Base-by-base conservation (phyloP, 2,888 invertebrate genomes). In the Aleiodes alternator region DNA sequence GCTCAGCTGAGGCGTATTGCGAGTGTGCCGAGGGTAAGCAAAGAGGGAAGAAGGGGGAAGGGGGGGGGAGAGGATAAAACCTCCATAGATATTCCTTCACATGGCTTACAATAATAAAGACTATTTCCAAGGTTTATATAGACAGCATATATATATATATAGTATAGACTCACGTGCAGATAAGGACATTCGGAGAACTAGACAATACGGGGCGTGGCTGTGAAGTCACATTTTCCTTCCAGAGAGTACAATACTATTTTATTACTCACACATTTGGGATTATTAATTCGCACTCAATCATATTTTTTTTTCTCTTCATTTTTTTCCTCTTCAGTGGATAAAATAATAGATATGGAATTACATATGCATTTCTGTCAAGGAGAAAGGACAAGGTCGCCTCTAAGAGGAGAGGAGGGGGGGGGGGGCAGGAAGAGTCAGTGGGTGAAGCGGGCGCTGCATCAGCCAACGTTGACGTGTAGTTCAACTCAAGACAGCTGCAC, bases 351-450 rank as follows among this genome's bases (percentile, higher is more conserved):
- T 31, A 56, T 66, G n/a, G 8, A 34, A 51, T n/a, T 53, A 55
- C 31, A 64, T 51, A 72, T 72, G 53, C 51, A 61, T 9, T 53
- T 55, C 50, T 57, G 12, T 68, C 29, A 68, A 31, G 61, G 69
- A 70, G 75, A 70, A 75, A 70, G 75, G 75, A 70, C 75, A 75
- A 75, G 75, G 75, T 75, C 75, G 75, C 51, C 48, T 51, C 59
- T 4, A 38, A 38, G 38, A 8, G 38, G 38, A 8, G 5, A 5
- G 38, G 3, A 38, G 38, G 38, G 38, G 9, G 11, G 7, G 43
- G 43, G 43, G 9, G 11, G 9, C 9, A 43, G 43, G 43, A 43
- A 43, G 69, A 69, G 70, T 56, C 56, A 55, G 48, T 73, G 69
- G 56, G 69, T 57, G 59, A 69, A 34, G 38, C 53, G 56, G 56